These are phyloP conservation scores for Ascaphus truei DNA, from an alignment of 2,113 vertebrate genomes.

Conservation along the genomic window DNA sequence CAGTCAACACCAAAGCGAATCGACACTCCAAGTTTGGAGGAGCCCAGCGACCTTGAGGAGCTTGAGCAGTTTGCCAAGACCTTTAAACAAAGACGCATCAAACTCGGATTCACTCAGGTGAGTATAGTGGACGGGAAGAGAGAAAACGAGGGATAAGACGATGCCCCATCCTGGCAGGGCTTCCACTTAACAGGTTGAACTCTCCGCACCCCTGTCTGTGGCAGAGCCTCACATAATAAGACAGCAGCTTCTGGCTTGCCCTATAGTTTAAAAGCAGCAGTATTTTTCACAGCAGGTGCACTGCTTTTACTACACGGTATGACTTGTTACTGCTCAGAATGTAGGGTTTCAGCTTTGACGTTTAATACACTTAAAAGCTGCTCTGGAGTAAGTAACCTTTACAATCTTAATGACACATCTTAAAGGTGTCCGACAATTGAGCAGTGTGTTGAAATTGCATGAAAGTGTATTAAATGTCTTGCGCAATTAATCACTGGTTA, in stretches of 20 bases:
- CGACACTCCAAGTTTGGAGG: constrained; percentile 93
- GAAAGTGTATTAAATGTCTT: constrained; percentile 36
- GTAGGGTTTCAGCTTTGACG: constrained; percentile 44
- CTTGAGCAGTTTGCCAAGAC: constrained; percentile 99
- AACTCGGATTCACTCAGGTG: constrained; percentile 99
- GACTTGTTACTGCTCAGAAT: constrained; percentile 40
- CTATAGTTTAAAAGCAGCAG: constrained; percentile 43
- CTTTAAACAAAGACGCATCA: constrained; percentile 98
- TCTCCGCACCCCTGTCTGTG: constrained; percentile 17
- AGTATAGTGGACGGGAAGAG: background rate
- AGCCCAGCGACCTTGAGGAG: constrained; percentile 98
- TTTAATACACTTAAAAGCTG: constrained; percentile 44
- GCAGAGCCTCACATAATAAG: constrained; percentile 38
- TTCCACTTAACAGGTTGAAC: background rate
- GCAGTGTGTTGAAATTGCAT: background rate
- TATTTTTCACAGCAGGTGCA: constrained; percentile 47
- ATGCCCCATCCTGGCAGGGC: background rate
- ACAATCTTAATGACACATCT: constrained; percentile 41
- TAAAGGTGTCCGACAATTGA: constrained; percentile 27
- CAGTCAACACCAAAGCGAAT: constrained; percentile 96
- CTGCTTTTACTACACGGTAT: constrained; percentile 41
- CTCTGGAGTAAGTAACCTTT: constrained; percentile 41
- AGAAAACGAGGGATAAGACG: no score
- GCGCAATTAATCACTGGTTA: constrained; percentile 30
- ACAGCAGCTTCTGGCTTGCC: constrained; percentile 24